Evolutionary conservation across 2,113 vertebrate species (phyloP).

Genomic region (Nettapus auritus): DNA sequence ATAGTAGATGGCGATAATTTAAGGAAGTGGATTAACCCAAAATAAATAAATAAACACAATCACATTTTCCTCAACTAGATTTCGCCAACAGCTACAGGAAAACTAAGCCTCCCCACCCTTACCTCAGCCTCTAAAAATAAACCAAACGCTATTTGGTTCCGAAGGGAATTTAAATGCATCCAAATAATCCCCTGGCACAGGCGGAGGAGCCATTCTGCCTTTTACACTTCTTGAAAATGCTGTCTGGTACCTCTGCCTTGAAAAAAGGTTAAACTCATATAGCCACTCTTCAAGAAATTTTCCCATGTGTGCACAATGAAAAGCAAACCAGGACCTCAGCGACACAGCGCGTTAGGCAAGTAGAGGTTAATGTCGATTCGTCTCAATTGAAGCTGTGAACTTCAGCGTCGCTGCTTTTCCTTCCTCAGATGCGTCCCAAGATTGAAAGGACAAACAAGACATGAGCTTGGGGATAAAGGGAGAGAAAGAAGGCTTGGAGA

Average conservation of each 20-base stretch:
- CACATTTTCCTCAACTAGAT: neutral
- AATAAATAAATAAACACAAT: neutral
- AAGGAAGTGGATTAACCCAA: neutral
- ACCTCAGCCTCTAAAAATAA: neutral
- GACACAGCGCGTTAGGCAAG: neutral
- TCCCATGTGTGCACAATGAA: neutral
- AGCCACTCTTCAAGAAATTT: neutral
- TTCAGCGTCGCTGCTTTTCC: neutral
- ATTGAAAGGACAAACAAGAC: neutral
- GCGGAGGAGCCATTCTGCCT: neutral
- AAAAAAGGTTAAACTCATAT: neutral
- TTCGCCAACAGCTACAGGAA: neutral
- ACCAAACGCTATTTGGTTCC: neutral
- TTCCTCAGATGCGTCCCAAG: neutral
- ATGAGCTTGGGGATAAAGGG: neutral
- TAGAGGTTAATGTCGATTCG: rapidly evolving
- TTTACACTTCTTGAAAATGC: neutral
- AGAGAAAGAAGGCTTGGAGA: neutral
- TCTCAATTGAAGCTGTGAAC: neutral
- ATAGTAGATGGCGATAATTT: neutral
- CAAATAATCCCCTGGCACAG: neutral
- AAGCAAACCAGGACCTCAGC: neutral
- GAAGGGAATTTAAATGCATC: neutral
- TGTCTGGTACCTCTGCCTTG: neutral
- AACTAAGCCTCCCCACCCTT: neutral